Percentiles rank a stretch among this genome's conserved stretches.
Evolutionary conservation across 2,888 invertebrate species (phyloP).

Genomic region (Heliconius erato): DNA sequence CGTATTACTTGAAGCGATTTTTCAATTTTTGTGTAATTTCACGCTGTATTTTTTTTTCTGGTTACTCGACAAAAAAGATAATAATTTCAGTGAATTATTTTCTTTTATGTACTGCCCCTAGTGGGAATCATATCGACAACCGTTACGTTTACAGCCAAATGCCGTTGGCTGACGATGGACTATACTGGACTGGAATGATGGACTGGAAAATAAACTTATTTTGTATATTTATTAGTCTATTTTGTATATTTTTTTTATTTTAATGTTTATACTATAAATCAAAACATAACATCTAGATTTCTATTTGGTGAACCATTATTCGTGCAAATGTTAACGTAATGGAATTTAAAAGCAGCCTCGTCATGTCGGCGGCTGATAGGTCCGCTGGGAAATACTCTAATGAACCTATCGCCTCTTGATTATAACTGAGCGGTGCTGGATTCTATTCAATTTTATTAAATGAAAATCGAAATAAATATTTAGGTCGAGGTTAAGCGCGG

Average conservation of each 20-base stretch:
- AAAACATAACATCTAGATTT: background rate
- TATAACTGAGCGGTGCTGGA: constrained; percentile 21
- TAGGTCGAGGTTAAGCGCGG: too few relatives aligned
- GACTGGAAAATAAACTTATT: too few relatives aligned
- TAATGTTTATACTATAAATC: background rate
- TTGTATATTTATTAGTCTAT: too few relatives aligned
- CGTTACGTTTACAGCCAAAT: background rate
- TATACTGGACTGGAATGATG: too few relatives aligned
- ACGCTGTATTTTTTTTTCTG: too few relatives aligned
- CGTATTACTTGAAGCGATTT: too few relatives aligned
- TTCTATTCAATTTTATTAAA: constrained; percentile 9
- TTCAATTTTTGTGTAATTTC: too few relatives aligned
- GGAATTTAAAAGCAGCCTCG: constrained; percentile 11
- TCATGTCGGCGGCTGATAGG: constrained; percentile 3
- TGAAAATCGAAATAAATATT: background rate
- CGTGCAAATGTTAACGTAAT: background rate
- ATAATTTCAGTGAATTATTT: too few relatives aligned
- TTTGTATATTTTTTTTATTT: background rate
- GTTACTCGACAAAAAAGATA: too few relatives aligned
- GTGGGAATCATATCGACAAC: too few relatives aligned
- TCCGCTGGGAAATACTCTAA: constrained; percentile 16
- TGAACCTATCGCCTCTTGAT: constrained; percentile 21
- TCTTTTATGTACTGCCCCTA: too few relatives aligned
- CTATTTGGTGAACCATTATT: background rate
- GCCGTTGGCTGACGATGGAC: background rate